Conservation (phyloP, 2,888 invertebrate species). For the Opisthograptis luteolata region DNA sequence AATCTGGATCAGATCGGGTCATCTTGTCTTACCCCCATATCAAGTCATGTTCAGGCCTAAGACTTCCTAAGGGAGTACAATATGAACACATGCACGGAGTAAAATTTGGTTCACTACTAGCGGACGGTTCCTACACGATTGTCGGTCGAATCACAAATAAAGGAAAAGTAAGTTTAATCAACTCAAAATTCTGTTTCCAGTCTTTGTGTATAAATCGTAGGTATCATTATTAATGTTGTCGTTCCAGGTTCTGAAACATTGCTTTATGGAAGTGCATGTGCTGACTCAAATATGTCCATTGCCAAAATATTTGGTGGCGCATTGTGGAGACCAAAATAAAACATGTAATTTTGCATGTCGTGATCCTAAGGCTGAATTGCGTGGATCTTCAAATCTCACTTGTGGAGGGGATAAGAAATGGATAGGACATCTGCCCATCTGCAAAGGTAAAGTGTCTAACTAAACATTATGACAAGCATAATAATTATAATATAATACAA, state of each 20-base stretch:
- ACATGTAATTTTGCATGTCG: slow-evolving; percentile 70
- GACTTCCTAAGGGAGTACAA: slow-evolving; percentile 51
- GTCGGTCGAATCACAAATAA: slow-evolving; percentile 63
- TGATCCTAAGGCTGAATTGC: slow-evolving; percentile 54
- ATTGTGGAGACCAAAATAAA: slow-evolving; percentile 56
- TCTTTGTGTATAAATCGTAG: slow-evolving; percentile 23
- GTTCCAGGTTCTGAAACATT: slow-evolving; percentile 68
- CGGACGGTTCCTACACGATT: slow-evolving; percentile 67
- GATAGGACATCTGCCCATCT: slow-evolving; percentile 66
- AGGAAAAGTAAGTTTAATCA: slow-evolving; percentile 55
- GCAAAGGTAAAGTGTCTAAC: slow-evolving; percentile 67
- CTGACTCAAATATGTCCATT: slow-evolving; percentile 67
- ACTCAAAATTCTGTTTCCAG: background rate
- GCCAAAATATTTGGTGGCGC: slow-evolving; percentile 61
- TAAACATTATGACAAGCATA: no score
- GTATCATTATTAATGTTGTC: slow-evolving; percentile 30
- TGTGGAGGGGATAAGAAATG: slow-evolving; percentile 65
- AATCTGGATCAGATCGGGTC: slow-evolving; percentile 62
- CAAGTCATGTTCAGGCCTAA: slow-evolving; percentile 59
- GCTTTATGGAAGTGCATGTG: slow-evolving; percentile 74
- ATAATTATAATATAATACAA: no score
- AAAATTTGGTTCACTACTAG: slow-evolving; percentile 65
- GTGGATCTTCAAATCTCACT: slow-evolving; percentile 50
- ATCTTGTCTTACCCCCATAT: slow-evolving; percentile 62
- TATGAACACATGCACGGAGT: slow-evolving; percentile 72